These are phyloP conservation scores for Hylaeus anthracinus DNA, from an alignment of 1,140 invertebrate genomes.

Conservation along the genomic window DNA sequence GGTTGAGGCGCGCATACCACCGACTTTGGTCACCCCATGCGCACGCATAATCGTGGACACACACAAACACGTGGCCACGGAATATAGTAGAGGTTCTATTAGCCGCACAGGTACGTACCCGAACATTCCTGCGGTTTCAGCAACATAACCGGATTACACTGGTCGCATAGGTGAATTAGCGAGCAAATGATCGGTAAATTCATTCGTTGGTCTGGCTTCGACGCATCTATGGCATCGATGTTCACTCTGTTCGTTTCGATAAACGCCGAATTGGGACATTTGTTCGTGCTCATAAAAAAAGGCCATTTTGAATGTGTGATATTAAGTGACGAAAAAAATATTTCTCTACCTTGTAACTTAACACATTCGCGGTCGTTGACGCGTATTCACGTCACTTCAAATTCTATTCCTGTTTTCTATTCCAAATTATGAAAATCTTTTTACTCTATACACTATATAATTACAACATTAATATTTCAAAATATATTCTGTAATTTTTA, in stretches of 20 bases:
- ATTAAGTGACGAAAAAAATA: too few species aligned
- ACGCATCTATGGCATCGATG: constrained; percentile 29
- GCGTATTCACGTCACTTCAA: too few species aligned
- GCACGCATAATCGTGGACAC: background rate
- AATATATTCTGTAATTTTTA: too few species aligned
- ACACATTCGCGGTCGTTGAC: too few species aligned
- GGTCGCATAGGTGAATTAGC: constrained; percentile 71
- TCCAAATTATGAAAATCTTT: too few species aligned
- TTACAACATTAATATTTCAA: too few species aligned
- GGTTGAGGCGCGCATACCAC: background rate
- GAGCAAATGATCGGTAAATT: constrained; percentile 70
- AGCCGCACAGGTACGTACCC: constrained; percentile 55
- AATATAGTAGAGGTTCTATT: constrained; percentile 50
- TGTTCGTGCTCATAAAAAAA: too few species aligned
- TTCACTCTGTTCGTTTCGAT: constrained; percentile 37
- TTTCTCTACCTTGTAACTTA: too few species aligned
- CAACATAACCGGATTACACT: constrained; percentile 69
- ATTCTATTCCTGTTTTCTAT: too few species aligned
- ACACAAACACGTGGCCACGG: background rate
- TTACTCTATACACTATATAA: too few species aligned
- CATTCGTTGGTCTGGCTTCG: constrained; percentile 57
- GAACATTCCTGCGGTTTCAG: constrained; percentile 62
- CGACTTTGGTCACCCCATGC: background rate
- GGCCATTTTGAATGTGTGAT: too few species aligned
- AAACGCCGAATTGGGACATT: background rate